phyloP scores from a whole-genome alignment of 2,113 vertebrate species.

The Oreochromis aureus region DNA sequence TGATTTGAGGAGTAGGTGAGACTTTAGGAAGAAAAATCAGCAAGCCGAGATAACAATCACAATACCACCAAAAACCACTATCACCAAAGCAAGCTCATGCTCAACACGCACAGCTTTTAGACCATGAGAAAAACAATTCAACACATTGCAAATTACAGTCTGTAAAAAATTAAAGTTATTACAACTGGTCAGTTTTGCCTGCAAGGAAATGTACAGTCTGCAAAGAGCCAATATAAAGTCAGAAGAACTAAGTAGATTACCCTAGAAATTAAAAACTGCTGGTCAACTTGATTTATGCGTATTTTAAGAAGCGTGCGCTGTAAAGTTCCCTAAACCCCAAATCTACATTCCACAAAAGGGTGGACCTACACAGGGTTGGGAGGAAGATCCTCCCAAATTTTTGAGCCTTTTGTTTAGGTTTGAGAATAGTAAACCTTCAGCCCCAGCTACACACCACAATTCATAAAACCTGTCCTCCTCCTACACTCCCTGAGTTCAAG shows the following conservation, averaged over 20 bases:
- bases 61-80: not conserved
- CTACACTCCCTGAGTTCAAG: not conserved
- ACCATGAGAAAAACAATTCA: not conserved
- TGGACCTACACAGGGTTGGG: not conserved
- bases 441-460: not conserved
- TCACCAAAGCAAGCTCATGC: not conserved
- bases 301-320: not conserved
- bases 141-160: not conserved
- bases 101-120: not conserved
- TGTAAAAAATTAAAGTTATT: not conserved
- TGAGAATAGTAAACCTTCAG: not conserved
- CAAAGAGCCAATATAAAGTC: not conserved
- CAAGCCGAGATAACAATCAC: not conserved
- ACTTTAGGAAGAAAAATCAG: not conserved
- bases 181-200: not conserved
- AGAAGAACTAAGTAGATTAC: not conserved
- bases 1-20: constrained; percentile 8
- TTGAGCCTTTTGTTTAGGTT: not conserved
- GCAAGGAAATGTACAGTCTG: not conserved
- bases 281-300: not conserved
- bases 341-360: not conserved
- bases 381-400: constrained; percentile 4
- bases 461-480: constrained; percentile 6
- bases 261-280: not conserved
- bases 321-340: not conserved